Evolutionary conservation across 1,140 invertebrate species (phyloP), one percentile per base, ranked within the genome.

Genomic region (Vanessa tameamea): DNA sequence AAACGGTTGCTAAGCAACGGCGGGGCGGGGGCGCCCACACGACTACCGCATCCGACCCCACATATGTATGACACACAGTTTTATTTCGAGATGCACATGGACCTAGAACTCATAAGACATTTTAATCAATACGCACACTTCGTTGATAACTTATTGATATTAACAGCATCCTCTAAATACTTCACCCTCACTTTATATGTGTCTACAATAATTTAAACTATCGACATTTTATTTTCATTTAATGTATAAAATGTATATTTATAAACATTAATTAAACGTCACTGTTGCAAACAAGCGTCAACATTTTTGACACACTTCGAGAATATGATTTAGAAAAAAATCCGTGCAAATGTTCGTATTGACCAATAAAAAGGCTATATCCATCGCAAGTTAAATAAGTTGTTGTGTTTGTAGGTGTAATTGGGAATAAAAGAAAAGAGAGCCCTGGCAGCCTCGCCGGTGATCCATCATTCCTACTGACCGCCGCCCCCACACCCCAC

Each of bases 381-480:
- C 68, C 59, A 64, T 69, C 61, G 53, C 20, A 70, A 74, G 64
- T 79, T 73, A 78, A 85, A 79, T 82, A 81, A 86, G 80, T 83
- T 88, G 83, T 88, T 88, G 82, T 88, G 79, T 83, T 82, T 86
- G 85, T 89, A 85, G 80, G 81, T 88, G 85, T 91, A 90, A 92
- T 89, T 90, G 90, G 83, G 84, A 87, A 89, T 82, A 83, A 86
- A 84, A 87, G 87, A 82, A 81, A 82, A 82, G 83, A 81, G 82
- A 82, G 82, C 78, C 82, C 77, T 80, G 78, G 84, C 85, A 79
- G 79, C 78, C 72, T 76, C 78, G 69, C 78, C 83, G 87, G 90
- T 89, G 90, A 92, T 92, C 89, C 89, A 92, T 92, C 90, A 92
- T 92, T 84, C 90, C 89, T 83, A 79, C 87, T 89, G 89, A 90